phyloP scores from a whole-genome alignment of 2,888 invertebrate genomes.

The Tubiluchus corallicola region DNA sequence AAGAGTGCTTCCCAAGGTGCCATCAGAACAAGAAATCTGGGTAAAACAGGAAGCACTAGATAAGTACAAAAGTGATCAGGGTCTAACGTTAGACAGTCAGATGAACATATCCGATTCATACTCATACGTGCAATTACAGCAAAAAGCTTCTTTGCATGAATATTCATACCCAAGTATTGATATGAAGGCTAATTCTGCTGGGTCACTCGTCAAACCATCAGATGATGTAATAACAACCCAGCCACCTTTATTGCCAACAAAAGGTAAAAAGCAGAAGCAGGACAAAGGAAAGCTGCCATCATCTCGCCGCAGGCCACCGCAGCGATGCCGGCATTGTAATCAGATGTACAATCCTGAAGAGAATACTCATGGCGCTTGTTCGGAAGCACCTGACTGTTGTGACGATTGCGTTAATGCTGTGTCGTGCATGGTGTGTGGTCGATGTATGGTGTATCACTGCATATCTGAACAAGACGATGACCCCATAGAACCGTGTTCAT shows the following conservation, averaged over 20 bases:
- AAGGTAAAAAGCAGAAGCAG: conserved; percentile 20
- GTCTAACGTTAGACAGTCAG: conserved; percentile 13
- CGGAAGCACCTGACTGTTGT: conserved; percentile 59
- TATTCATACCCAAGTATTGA: conserved; percentile 61
- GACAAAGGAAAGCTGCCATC: conserved; percentile 13
- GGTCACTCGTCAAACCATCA: conserved; percentile 17
- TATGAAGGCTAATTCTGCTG: conserved; percentile 20
- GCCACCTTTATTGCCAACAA: conserved; percentile 28
- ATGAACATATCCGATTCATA: conserved; percentile 30
- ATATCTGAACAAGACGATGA: conserved; percentile 78
- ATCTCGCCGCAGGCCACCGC: too few relatives aligned
- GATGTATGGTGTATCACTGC: conserved; percentile 80
- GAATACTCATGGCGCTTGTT: conserved; percentile 57
- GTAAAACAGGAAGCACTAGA: too few relatives aligned
- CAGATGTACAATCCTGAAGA: conserved; percentile 52
- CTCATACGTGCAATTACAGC: conserved; percentile 55
- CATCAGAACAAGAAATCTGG: too few relatives aligned
- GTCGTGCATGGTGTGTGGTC: conserved; percentile 67
- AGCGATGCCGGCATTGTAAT: conserved; percentile 34
- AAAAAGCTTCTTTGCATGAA: conserved; percentile 47
- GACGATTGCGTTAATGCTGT: conserved; percentile 57
- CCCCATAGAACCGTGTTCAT: conserved; percentile 57
- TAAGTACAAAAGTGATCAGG: too few relatives aligned
- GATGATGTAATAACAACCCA: conserved; percentile 27
- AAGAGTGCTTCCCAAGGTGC: too few relatives aligned